Percentiles rank a stretch among this genome's conserved stretches.
phyloP scores from a whole-genome alignment of 2,113 vertebrate genomes.

The Hydropotes inermis region DNA sequence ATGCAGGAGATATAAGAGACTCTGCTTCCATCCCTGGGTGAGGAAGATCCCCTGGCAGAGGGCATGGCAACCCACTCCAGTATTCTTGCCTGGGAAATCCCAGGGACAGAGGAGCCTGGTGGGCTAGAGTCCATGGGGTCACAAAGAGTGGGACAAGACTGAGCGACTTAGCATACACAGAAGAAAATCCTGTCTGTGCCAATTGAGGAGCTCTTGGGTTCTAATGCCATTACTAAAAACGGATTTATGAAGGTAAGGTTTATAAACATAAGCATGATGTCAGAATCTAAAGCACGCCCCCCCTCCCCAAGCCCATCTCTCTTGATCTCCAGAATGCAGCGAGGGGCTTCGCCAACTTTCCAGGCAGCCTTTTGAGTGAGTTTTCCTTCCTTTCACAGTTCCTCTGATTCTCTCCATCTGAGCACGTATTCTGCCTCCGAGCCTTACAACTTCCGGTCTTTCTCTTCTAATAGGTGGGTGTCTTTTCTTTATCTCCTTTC shows the following conservation, averaged over 20 bases:
- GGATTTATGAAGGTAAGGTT: not conserved
- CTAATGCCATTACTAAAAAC: not conserved
- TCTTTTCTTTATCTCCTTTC: not conserved
- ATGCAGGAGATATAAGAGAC: not conserved
- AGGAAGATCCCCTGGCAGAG: not conserved
- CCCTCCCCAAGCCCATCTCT: not conserved
- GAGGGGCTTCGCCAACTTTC: not conserved
- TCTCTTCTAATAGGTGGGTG: slow-evolving; percentile 84
- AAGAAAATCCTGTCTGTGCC: not conserved
- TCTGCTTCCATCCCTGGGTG: not conserved
- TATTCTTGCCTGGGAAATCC: not conserved
- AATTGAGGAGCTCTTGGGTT: not conserved
- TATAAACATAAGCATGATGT: not conserved
- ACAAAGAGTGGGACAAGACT: not conserved
- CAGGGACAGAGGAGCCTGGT: not conserved
- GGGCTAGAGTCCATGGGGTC: not conserved
- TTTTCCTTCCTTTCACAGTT: slow-evolving; percentile 76
- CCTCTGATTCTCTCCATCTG: slow-evolving; percentile 78
- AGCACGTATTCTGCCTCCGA: slow-evolving; percentile 72
- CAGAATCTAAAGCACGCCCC: not conserved
- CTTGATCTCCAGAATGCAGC: not conserved
- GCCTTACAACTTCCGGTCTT: slow-evolving; percentile 80
- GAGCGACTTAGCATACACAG: not conserved
- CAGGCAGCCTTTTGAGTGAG: not conserved
- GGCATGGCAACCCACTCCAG: not conserved